Evolutionary conservation across 2,113 vertebrate genomes (phyloP).

Genomic region (Tichodroma muraria): DNA sequence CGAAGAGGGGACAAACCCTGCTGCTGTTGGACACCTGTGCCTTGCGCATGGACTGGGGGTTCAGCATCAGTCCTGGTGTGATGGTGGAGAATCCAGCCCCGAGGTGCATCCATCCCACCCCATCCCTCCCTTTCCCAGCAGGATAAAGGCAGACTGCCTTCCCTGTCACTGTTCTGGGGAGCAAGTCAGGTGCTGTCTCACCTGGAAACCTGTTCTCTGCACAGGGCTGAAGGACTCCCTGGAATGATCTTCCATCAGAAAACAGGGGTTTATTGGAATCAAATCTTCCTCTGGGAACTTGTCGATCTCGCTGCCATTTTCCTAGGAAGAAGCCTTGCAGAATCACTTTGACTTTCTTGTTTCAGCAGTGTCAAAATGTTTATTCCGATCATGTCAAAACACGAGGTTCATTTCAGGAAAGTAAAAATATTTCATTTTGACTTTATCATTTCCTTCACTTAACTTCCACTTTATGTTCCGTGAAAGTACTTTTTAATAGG

Average conservation of each 20-base stretch:
- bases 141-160: neutral
- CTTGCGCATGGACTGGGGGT: rapidly evolving
- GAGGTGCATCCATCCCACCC: neutral
- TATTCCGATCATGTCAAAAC: slow-evolving; percentile 47
- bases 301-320: slow-evolving; percentile 24
- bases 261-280: neutral
- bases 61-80: neutral
- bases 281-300: neutral
- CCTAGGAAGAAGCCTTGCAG: neutral
- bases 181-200: rapidly evolving
- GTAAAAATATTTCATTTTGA: slow-evolving; percentile 32
- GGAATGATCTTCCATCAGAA: neutral
- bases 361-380: slow-evolving; percentile 62
- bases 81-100: rapidly evolving
- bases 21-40: neutral
- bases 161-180: rapidly evolving
- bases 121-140: neutral
- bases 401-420: slow-evolving; percentile 23
- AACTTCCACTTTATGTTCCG: slow-evolving; percentile 5
- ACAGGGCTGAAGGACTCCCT: neutral
- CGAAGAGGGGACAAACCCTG: neutral
- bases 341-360: slow-evolving; percentile 54
- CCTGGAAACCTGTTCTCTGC: neutral
- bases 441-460: slow-evolving; percentile 1
- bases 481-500: neutral